These are phyloP conservation scores for Panopea generosa DNA, from an alignment of 2,888 invertebrate genomes.

Conservation along the genomic window DNA sequence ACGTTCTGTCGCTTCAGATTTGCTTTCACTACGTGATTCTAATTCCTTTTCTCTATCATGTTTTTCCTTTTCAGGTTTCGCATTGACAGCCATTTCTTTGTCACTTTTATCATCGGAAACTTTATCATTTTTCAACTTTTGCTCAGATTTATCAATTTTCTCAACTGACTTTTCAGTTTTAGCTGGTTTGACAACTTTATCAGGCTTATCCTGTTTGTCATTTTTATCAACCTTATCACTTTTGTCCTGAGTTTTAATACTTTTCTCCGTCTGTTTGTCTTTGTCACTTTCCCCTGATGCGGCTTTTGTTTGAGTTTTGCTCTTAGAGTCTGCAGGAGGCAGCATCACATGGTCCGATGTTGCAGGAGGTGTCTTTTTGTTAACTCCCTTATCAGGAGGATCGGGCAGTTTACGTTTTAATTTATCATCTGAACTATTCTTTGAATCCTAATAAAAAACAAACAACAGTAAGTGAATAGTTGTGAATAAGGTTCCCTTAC, in stretches of 20 bases:
- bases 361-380: slow-evolving; percentile 62
- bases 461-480: neutral
- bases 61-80: slow-evolving; percentile 32
- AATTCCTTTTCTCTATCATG: slow-evolving; percentile 46
- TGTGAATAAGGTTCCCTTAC: too few relatives aligned
- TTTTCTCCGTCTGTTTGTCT: slow-evolving; percentile 43
- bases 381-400: slow-evolving; percentile 71
- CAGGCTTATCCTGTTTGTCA: slow-evolving; percentile 50
- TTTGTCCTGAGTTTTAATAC: slow-evolving; percentile 31
- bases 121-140: slow-evolving; percentile 32
- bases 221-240: slow-evolving; percentile 53
- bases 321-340: slow-evolving; percentile 44
- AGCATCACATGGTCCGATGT: slow-evolving; percentile 41
- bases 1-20: slow-evolving; percentile 44
- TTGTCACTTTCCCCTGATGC: slow-evolving; percentile 36
- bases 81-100: slow-evolving; percentile 17
- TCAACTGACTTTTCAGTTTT: slow-evolving; percentile 40
- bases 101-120: slow-evolving; percentile 37
- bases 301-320: slow-evolving; percentile 41
- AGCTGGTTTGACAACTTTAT: slow-evolving; percentile 32
- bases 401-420: slow-evolving; percentile 74
- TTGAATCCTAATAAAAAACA: slow-evolving; percentile 49
- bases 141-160: slow-evolving; percentile 46
- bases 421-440: slow-evolving; percentile 71
- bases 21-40: slow-evolving; percentile 43